Evolutionary conservation across 2,113 vertebrate genomes (phyloP), one percentile per base, ranked within the genome.

Genomic region (Tapirus terrestris): DNA sequence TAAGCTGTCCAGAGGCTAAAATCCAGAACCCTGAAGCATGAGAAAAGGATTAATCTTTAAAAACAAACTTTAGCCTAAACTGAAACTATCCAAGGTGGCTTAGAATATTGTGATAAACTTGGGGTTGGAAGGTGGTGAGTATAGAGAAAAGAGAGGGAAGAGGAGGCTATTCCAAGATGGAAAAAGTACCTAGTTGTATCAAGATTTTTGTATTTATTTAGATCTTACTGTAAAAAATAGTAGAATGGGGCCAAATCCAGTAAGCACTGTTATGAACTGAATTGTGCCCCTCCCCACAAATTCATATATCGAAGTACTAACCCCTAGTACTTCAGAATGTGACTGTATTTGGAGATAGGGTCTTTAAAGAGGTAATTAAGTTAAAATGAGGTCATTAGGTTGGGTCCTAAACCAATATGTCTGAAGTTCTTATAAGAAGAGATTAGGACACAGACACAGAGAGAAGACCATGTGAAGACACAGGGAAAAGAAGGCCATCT

Each of bases 1-100:
- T 96, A 96, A 96, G 97, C 96, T 92, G 48, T 92, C 94, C 90
- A 94, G 94, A 94, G 97, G 96, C 96, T 97, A 92, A 97, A 97
- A 96, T 96, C 95, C 95, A 97, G 95, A 96, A 95, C 87, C 70
- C 84, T 88, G 65, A 92, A 96, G 92, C 94, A 63, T 14, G 36
- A 48, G 87, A 86, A 81, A 86, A 89, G 91, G 70, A 96, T 96
- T 98, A 96, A 81, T 96, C 77, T 91, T 98, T 92, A 61, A 96
- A 96, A 97, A 70, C 67, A 72, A 96, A 96, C 89, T 97, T 97
- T 95, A 98, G 97, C 96, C 95, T 53, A 84, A 97, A 68, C 83
- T n/a, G 72, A 90, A 95, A 97, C 60, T 58, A 61, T 73, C 53
- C 60, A 73, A 81, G 18, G 43, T 96, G n/a, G 39, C 75, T 90